phyloP scores from a whole-genome alignment of 1,140 invertebrate species.

The Pogonomyrmex californicus region DNA sequence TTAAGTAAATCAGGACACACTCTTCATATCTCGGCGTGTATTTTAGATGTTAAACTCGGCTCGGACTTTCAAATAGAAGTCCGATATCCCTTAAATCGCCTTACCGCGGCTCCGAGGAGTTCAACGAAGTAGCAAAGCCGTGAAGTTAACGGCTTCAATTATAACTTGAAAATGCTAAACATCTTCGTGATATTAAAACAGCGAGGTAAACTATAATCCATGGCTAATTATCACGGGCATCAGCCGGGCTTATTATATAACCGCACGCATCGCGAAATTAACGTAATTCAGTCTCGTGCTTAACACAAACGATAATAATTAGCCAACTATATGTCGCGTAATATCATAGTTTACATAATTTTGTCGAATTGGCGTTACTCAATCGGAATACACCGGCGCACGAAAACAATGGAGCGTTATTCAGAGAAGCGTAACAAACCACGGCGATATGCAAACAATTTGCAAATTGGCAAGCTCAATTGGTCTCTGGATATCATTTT shows the following conservation, averaged over 20 bases:
- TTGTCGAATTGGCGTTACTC: conserved; percentile 39
- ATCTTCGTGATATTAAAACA: conserved; percentile 22
- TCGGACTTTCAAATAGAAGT: conserved; percentile 26
- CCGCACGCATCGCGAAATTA: neutral
- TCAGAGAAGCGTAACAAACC: conserved; percentile 16
- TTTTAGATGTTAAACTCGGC: conserved; percentile 34
- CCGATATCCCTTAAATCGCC: conserved; percentile 31
- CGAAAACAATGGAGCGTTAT: conserved; percentile 34
- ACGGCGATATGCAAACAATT: conserved; percentile 40
- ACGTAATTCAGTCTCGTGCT: conserved; percentile 5
- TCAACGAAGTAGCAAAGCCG: conserved; percentile 30
- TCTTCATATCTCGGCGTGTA: neutral
- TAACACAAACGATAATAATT: conserved; percentile 9
- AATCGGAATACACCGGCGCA: neutral
- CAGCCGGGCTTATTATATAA: neutral
- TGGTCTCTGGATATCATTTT: conserved; percentile 25
- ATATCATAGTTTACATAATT: conserved; percentile 45
- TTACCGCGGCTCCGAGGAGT: conserved; percentile 35
- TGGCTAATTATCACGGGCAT: conserved; percentile 39
- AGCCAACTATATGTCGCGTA: neutral
- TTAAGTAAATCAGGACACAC: neutral
- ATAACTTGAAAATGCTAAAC: conserved; percentile 38
- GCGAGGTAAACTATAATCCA: conserved; percentile 19
- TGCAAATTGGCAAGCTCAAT: conserved; percentile 35
- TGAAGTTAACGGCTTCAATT: conserved; percentile 47